phyloP scores from a whole-genome alignment of 2,888 invertebrate species.

The Litoditis marina region DNA sequence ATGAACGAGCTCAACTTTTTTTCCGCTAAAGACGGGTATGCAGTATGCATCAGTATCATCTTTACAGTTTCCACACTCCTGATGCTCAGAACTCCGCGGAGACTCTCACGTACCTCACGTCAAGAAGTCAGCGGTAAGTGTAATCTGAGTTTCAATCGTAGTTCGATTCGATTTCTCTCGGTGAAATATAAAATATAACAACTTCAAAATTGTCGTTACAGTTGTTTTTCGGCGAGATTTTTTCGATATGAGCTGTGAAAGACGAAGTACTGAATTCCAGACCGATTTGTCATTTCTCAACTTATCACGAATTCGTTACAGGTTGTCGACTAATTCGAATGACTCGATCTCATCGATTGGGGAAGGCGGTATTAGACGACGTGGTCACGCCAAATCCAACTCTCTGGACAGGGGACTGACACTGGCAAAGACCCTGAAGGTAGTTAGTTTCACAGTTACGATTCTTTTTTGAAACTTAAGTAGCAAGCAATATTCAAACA shows the following conservation, averaged over 20 bases:
- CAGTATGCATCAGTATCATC: no score
- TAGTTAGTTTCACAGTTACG: background rate
- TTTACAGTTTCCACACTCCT: conserved; percentile 1
- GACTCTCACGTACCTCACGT: background rate
- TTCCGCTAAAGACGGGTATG: no score
- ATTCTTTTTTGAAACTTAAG: background rate
- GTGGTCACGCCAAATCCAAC: conserved; percentile 56
- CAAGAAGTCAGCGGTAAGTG: background rate
- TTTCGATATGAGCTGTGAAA: no score
- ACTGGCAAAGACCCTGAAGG: conserved; percentile 52
- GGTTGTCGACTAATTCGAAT: conserved; percentile 9
- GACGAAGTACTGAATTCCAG: no score
- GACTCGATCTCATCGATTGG: conserved; percentile 7
- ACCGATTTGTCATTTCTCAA: no score
- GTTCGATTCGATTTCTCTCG: no score
- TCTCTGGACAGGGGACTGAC: conserved; percentile 57
- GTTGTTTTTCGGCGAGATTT: no score
- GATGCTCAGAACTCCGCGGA: background rate
- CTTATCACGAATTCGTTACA: background rate
- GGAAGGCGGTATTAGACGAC: conserved; percentile 17
- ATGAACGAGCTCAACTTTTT: no score
- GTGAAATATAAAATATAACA: no score
- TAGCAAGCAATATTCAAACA: no score
- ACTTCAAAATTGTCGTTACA: no score
- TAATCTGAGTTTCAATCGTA: no score